Percentiles rank a stretch among this genome's conserved stretches.
phyloP scores from a whole-genome alignment of 2,797 vertebrate species.

The Salarias fasciatus region DNA sequence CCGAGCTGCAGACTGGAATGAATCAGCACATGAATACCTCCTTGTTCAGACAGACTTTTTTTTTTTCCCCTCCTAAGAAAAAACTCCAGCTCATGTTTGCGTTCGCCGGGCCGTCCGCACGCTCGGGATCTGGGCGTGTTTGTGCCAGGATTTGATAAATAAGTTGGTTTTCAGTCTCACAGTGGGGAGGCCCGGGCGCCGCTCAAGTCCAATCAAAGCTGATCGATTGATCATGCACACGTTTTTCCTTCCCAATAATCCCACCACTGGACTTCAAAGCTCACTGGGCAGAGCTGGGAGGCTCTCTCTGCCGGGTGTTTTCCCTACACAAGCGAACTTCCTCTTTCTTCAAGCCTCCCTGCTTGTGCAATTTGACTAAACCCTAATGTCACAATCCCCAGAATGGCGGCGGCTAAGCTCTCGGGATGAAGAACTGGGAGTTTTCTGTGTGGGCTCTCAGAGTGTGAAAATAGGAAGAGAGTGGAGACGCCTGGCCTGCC shows the following conservation, averaged over 20 bases:
- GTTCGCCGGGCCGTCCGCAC: constrained; percentile 53
- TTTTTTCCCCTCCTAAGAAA: constrained; percentile 64
- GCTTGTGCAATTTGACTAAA: constrained; percentile 32
- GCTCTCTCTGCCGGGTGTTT: not conserved
- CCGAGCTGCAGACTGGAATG: constrained; percentile 67
- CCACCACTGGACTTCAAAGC: no score
- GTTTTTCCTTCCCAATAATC: no score
- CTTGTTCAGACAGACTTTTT: constrained; percentile 80
- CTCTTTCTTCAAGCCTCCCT: constrained; percentile 30
- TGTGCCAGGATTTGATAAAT: constrained; percentile 59
- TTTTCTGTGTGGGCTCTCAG: constrained; percentile 51
- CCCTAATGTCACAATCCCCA: constrained; percentile 38
- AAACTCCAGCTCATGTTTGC: constrained; percentile 71
- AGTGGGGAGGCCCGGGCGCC: constrained; percentile 7
- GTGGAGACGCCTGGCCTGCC: constrained; percentile 55
- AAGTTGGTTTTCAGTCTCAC: constrained; percentile 41
- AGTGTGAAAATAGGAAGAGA: constrained; percentile 68
- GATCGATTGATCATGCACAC: not conserved
- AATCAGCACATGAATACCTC: constrained; percentile 81
- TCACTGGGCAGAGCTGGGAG: no score
- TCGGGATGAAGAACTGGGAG: constrained; percentile 14
- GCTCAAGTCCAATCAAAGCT: constrained; percentile 16
- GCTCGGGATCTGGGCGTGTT: constrained; percentile 53
- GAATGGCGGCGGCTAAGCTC: constrained; percentile 27
- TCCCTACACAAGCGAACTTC: constrained; percentile 14